Percentiles rank a stretch among this genome's conserved stretches.
phyloP scores from a whole-genome alignment of 2,888 invertebrate genomes.

The Trichopoda pennipes region DNA sequence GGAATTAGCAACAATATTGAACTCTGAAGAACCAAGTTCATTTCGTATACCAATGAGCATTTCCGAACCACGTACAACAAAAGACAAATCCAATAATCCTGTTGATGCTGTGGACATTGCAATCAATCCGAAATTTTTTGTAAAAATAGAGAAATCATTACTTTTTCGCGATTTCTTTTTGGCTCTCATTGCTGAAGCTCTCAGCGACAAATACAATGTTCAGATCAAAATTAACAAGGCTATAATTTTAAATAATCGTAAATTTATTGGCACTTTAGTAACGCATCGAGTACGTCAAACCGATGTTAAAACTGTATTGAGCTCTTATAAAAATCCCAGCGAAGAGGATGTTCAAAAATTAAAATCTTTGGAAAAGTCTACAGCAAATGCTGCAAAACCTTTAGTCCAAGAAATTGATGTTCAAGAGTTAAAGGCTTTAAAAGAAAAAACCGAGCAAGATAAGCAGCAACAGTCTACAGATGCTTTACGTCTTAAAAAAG shows the following conservation, averaged over 20 bases:
- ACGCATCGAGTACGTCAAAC: constrained; percentile 88
- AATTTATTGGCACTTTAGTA: constrained; percentile 87
- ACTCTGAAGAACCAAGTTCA: constrained; percentile 85
- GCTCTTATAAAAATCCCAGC: constrained; percentile 73
- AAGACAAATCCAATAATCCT: constrained; percentile 88
- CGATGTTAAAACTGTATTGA: constrained; percentile 82
- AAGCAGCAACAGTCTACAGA: constrained; percentile 62
- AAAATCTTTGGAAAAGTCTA: constrained; percentile 60
- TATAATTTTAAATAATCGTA: constrained; percentile 87
- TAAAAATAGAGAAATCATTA: constrained; percentile 86
- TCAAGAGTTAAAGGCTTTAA: constrained; percentile 71
- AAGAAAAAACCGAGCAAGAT: constrained; percentile 71
- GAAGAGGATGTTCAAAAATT: constrained; percentile 70
- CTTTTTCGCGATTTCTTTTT: constrained; percentile 90
- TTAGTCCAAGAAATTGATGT: constrained; percentile 84
- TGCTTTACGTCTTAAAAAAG: constrained; percentile 71
- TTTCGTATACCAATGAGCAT: constrained; percentile 95
- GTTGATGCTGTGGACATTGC: constrained; percentile 92
- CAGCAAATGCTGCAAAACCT: constrained; percentile 34
- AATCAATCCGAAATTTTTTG: constrained; percentile 88
- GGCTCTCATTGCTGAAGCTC: constrained; percentile 89
- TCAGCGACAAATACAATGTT: constrained; percentile 89
- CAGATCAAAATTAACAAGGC: constrained; percentile 85
- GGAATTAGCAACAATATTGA: constrained; percentile 86
- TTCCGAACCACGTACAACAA: constrained; percentile 89